Conservation (phyloP, 2,113 vertebrate species). For the Microtus ochrogaster region DNA sequence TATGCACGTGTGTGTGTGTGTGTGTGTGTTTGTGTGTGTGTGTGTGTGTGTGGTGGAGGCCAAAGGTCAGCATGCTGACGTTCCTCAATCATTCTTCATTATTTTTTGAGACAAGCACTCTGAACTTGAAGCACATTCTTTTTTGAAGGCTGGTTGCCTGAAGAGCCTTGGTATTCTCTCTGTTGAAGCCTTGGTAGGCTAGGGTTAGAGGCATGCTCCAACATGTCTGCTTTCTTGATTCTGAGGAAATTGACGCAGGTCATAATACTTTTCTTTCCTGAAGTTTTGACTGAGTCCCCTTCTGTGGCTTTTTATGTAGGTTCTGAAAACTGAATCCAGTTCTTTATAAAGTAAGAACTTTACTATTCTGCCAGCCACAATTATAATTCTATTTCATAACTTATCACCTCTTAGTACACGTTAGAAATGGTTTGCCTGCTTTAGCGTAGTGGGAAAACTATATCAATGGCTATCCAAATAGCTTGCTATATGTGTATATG, state of each 20-base stretch:
- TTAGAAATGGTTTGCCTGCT: not conserved
- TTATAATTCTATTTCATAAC: not conserved
- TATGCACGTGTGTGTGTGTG: not conserved
- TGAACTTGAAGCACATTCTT: not conserved
- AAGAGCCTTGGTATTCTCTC: not conserved
- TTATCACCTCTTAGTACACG: slow-evolving; percentile 7
- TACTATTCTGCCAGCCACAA: not conserved
- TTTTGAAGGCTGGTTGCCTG: not conserved
- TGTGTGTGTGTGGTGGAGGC: not conserved
- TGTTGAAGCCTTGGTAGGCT: not conserved
- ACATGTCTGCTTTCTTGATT: not conserved
- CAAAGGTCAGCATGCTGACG: not conserved
- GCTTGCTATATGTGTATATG: not conserved
- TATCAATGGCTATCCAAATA: slow-evolving; percentile 11
- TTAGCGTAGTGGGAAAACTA: slow-evolving; percentile 31
- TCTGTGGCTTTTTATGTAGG: not conserved
- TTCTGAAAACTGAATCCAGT: not conserved
- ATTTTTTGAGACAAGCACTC: not conserved
- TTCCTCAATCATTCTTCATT: not conserved
- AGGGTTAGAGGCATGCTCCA: no score
- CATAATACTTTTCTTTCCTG: not conserved
- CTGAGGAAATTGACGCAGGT: not conserved
- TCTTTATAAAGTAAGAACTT: not conserved
- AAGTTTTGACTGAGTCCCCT: not conserved
- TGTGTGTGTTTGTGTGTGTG: not conserved